These are phyloP conservation scores for Dipodomys spectabilis DNA, from an alignment of 2,113 vertebrate species.

Conservation along the genomic window DNA sequence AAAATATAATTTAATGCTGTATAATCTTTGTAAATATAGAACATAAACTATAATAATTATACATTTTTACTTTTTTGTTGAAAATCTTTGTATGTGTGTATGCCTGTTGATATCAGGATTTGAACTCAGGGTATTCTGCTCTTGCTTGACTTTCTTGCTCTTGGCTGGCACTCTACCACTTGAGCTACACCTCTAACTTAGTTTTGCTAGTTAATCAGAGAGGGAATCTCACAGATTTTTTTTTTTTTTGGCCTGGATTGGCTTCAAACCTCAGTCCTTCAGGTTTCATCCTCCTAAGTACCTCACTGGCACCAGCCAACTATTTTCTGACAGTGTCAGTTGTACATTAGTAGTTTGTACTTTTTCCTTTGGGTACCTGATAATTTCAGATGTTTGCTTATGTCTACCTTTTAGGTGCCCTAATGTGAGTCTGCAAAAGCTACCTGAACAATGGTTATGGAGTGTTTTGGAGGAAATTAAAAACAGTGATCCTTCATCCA, in stretches of 20 bases:
- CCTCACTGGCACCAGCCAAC: too few relatives aligned
- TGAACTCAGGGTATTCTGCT: neutral
- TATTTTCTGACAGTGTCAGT: conserved; percentile 21
- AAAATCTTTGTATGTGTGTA: neutral
- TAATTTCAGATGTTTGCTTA: conserved; percentile 48
- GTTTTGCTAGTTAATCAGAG: too few relatives aligned
- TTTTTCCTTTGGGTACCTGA: neutral
- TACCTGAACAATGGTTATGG: conserved; percentile 93
- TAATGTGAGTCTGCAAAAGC: conserved; percentile 87
- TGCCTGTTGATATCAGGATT: too few relatives aligned
- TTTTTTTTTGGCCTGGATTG: too few relatives aligned
- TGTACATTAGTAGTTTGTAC: neutral
- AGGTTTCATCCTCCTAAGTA: too few relatives aligned
- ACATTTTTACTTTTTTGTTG: conserved; percentile 7
- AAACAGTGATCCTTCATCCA: conserved; percentile 93
- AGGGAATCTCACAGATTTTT: too few relatives aligned
- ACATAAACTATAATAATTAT: neutral
- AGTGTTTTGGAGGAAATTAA: conserved; percentile 94
- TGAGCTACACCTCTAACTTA: too few relatives aligned
- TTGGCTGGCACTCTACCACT: too few relatives aligned
- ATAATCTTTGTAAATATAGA: neutral
- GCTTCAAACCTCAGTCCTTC: too few relatives aligned
- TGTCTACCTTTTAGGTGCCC: conserved; percentile 87
- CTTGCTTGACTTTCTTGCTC: too few relatives aligned
- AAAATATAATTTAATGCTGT: conserved; percentile 40